Evolutionary conservation across 2,888 invertebrate genomes (phyloP).

Genomic region (Clunio marinus): DNA sequence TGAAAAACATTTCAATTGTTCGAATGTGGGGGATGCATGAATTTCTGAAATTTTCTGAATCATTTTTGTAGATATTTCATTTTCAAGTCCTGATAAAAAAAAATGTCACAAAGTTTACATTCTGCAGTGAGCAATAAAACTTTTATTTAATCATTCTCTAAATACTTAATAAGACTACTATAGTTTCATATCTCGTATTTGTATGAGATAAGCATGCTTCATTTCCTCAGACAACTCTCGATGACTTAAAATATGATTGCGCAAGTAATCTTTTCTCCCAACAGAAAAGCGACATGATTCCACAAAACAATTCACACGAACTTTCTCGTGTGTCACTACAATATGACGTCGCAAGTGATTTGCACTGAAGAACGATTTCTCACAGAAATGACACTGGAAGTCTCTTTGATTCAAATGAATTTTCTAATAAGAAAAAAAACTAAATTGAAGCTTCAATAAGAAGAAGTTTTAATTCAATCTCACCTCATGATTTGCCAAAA

Average conservation of each 20-base stretch:
- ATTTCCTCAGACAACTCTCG: constrained; percentile 26
- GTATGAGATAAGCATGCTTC: constrained; percentile 12
- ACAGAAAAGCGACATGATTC: constrained; percentile 23
- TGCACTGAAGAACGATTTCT: constrained; percentile 27
- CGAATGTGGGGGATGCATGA: too few relatives aligned
- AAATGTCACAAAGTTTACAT: too few relatives aligned
- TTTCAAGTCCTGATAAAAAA: too few relatives aligned
- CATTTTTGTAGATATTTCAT: too few relatives aligned
- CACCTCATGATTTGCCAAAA: constrained; percentile 25
- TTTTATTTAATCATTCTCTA: too few relatives aligned
- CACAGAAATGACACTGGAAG: constrained; percentile 23
- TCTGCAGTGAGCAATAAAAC: too few relatives aligned
- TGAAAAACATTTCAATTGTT: too few relatives aligned
- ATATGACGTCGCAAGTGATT: constrained; percentile 22
- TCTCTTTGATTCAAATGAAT: constrained; percentile 22
- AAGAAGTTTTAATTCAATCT: not conserved
- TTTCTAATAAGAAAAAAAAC: not conserved
- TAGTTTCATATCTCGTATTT: constrained; percentile 26
- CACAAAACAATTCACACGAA: constrained; percentile 23
- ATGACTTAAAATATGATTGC: constrained; percentile 31
- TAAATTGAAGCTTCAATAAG: not conserved
- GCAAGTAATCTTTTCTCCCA: constrained; percentile 32
- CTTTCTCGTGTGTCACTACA: constrained; percentile 25
- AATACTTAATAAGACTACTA: not conserved
- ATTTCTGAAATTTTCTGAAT: too few relatives aligned